Percentiles rank a stretch among this genome's conserved stretches.
Evolutionary conservation across 2,797 vertebrate genomes (phyloP).

Genomic region (Protonibea diacanthus): DNA sequence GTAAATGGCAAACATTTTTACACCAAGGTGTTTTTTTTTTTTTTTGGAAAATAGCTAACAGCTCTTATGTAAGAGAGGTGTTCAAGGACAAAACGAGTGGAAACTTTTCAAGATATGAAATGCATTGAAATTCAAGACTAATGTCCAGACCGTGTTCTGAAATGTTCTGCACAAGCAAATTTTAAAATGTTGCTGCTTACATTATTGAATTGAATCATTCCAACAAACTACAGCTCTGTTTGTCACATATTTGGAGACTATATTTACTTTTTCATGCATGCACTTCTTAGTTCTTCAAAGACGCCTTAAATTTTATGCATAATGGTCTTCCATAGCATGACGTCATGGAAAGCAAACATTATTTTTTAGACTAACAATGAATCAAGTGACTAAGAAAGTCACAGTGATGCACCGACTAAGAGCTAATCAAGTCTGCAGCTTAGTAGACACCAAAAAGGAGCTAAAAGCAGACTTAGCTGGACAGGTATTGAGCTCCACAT

Average conservation of each 20-base stretch:
- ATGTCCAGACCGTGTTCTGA: background rate
- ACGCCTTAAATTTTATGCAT: too few relatives aligned
- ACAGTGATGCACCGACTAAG: background rate
- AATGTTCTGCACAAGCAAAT: conserved; percentile 9
- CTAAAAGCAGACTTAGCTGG: too few relatives aligned
- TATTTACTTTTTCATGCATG: background rate
- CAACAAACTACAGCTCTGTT: background rate
- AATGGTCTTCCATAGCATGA: background rate
- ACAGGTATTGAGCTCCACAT: background rate
- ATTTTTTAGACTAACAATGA: background rate
- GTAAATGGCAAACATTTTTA: conserved; percentile 41
- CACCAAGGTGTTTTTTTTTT: background rate
- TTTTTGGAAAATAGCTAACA: conserved; percentile 8
- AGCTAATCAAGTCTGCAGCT: background rate
- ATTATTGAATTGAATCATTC: conserved; percentile 1
- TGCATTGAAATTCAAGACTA: conserved; percentile 17
- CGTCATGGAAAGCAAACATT: background rate
- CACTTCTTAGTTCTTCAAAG: background rate
- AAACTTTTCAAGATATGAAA: conserved; percentile 22
- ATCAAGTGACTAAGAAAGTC: background rate
- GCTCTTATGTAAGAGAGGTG: conserved; percentile 21
- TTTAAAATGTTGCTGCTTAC: background rate
- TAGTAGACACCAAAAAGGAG: too few relatives aligned
- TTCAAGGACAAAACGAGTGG: conserved; percentile 28
- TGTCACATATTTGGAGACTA: background rate